Base-by-base conservation (phyloP, 2,113 vertebrate species). In the Actinemys pallida region DNA sequence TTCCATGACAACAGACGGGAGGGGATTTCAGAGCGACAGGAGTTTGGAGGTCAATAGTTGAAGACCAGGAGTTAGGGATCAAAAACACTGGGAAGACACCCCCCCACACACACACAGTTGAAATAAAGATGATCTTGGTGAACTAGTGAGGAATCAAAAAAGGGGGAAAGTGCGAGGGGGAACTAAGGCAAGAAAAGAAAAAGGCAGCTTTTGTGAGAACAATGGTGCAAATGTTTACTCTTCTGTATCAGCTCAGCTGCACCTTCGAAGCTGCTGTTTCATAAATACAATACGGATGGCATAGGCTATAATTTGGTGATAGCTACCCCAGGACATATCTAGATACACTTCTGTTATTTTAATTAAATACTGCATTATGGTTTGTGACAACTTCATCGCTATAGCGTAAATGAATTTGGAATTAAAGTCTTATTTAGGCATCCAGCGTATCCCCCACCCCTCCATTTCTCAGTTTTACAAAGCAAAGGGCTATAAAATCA, bases 361-460 rank as follows among this genome's bases (percentile, higher is more conserved):
- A 98, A 98, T 98, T 98, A 98, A 98, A 97, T 98, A 97, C 97
- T 98, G 97, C 97, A 98, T 98, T 98, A 98, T 96, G 97, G 97
- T 96, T 98, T 96, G 97, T 98, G 98, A 98, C 98, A 98, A 98
- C 97, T 94, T 94, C 97, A 96, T 88, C 94, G 94, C 97, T 93
- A 83, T 35, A 78, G 97, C 69, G 85, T 86, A 97, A 98, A 98
- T 98, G 97, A 98, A 98, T 98, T 95, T n/a, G 75, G 98, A 98
- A 98, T 98, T 97, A 98, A 98, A 98, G 98, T 97, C 97, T 98
- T 98, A 98, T 96, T 98, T 98, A 98, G 98, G 97, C 98, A 98
- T 97, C 95, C 97, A 97, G 96, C 97, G 93, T 96, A 96, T 90
- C 94, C 78, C 89, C 83, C 97, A 95, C 94, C 94, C 95, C 92